These are phyloP conservation scores for Willisornis vidua DNA, from an alignment of 2,113 vertebrate species.

Conservation along the genomic window DNA sequence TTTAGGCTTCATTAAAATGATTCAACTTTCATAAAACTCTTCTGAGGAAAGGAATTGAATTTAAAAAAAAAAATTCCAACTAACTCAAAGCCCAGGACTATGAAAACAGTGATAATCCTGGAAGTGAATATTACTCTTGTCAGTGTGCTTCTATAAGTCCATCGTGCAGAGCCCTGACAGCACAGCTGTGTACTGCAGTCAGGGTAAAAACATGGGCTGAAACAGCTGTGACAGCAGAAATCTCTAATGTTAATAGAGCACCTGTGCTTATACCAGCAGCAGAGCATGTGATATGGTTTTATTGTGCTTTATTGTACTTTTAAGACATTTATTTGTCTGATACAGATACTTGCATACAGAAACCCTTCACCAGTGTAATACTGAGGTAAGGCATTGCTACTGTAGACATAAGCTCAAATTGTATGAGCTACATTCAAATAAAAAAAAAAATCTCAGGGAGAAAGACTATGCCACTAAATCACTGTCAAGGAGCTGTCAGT, in stretches of 20 bases:
- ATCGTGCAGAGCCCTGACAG: background rate
- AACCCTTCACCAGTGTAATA: background rate
- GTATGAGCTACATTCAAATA: background rate
- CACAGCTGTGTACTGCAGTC: background rate
- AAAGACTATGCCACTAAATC: background rate
- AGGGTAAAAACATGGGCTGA: background rate
- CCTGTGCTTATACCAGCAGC: background rate
- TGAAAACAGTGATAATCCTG: background rate
- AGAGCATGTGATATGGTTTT: background rate
- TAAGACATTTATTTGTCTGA: background rate
- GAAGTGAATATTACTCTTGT: background rate
- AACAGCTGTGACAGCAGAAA: background rate
- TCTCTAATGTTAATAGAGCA: background rate
- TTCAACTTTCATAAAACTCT: background rate
- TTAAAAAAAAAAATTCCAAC: background rate
- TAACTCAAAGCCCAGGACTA: background rate
- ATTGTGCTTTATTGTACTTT: background rate
- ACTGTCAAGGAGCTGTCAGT: background rate
- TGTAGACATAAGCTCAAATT: background rate
- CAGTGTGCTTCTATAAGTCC: background rate
- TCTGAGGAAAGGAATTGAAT: background rate
- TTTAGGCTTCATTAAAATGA: background rate
- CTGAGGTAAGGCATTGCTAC: background rate
- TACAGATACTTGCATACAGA: background rate
- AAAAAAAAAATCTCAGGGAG: background rate